phyloP scores from a whole-genome alignment of 2,797 vertebrate species.

The Sebastiscus tertius region DNA sequence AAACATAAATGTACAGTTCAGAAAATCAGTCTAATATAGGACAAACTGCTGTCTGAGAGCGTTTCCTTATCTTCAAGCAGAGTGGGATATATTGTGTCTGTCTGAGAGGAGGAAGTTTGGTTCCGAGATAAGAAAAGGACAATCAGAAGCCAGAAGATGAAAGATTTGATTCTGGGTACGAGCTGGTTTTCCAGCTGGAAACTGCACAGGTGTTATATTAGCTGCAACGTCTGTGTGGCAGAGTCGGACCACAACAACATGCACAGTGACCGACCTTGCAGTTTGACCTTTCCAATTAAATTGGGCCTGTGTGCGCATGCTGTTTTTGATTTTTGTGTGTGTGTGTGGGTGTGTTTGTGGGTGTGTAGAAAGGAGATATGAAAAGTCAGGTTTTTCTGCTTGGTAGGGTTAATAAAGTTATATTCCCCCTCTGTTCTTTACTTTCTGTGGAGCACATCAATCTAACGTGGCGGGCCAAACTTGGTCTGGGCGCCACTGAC shows the following conservation, averaged over 20 bases:
- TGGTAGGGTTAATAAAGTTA: slow-evolving; percentile 59
- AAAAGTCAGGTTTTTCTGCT: slow-evolving; percentile 31
- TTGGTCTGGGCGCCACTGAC: slow-evolving; percentile 73
- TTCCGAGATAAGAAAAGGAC: slow-evolving; percentile 53
- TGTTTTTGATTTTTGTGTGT: background rate
- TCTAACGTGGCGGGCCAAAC: slow-evolving; percentile 62
- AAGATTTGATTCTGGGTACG: slow-evolving; percentile 43
- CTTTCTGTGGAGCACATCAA: slow-evolving; percentile 63
- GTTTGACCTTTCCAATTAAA: slow-evolving; percentile 54
- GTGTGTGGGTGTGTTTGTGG: slow-evolving; percentile 4
- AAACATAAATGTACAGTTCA: slow-evolving; percentile 72
- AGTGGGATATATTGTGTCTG: slow-evolving; percentile 53
- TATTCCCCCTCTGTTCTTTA: slow-evolving; percentile 41
- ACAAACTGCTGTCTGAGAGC: slow-evolving; percentile 66
- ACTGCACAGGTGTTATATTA: slow-evolving; percentile 47
- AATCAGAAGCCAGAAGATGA: slow-evolving; percentile 53
- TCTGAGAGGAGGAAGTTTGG: slow-evolving; percentile 41
- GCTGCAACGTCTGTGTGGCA: slow-evolving; percentile 6
- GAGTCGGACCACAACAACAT: slow-evolving; percentile 22
- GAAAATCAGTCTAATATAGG: slow-evolving; percentile 69
- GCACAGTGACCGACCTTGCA: slow-evolving; percentile 48
- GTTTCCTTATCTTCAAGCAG: slow-evolving; percentile 60
- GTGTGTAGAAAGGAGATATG: slow-evolving; percentile 12
- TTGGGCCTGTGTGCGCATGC: background rate
- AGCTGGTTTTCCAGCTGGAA: slow-evolving; percentile 40